A percentile compares a stretch with the other conserved stretches of the same genome.
Conservation (phyloP, 2,797 vertebrate genomes). For the Picus viridis region DNA sequence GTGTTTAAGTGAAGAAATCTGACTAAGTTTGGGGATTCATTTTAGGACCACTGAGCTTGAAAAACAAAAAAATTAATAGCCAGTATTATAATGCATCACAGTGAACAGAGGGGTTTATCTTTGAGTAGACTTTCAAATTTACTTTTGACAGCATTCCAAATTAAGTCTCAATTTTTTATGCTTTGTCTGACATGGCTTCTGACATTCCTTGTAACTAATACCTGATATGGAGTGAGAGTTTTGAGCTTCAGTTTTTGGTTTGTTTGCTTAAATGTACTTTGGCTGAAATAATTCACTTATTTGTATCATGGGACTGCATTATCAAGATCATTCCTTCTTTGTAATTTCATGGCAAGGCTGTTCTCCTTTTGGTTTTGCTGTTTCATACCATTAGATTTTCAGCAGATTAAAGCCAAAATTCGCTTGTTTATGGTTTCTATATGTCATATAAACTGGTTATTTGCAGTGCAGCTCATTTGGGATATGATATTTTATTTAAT, state of each 20-base stretch:
- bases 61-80: not conserved
- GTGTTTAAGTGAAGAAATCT: not conserved
- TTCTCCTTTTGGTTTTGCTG: not conserved
- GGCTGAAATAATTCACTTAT: not conserved
- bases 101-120: not conserved
- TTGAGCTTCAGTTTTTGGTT: not conserved
- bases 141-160: conserved; percentile 19
- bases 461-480: not conserved
- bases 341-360: not conserved
- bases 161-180: not conserved
- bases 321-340: not conserved
- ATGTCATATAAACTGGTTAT: not conserved
- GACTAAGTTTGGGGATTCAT: not conserved
- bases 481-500: not conserved
- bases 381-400: not conserved
- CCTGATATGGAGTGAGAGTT: not conserved
- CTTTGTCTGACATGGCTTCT: conserved; percentile 1
- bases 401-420: not conserved
- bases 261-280: not conserved
- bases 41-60: not conserved
- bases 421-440: not conserved
- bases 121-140: not conserved
- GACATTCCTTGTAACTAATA: not conserved
- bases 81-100: not conserved
- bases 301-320: not conserved